Conservation (phyloP, 2,888 invertebrate genomes). For the Meiosimyza platycephala region DNA sequence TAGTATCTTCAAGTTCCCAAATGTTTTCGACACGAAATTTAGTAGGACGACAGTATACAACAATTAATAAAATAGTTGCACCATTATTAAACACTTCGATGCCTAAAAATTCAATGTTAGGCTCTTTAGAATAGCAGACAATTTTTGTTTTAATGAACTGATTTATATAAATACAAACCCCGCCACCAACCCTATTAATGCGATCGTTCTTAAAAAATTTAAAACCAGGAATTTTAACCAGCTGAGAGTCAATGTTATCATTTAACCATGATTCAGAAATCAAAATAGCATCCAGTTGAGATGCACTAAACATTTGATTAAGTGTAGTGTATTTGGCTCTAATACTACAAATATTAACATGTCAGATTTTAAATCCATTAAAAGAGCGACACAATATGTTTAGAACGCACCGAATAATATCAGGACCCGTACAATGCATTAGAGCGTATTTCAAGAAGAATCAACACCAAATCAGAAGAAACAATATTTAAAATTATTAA, state of each 20-base stretch:
- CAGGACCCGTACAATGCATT: too few relatives aligned
- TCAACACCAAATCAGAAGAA: not conserved
- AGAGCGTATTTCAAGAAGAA: too few relatives aligned
- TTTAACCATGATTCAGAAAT: not conserved
- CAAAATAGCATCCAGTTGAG: not conserved
- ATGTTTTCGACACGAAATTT: too few relatives aligned
- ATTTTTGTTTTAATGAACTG: not conserved
- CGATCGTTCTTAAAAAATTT: not conserved
- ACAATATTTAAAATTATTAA: too few relatives aligned
- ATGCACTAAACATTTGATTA: not conserved
- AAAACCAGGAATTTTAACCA: not conserved
- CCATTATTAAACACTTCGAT: too few relatives aligned
- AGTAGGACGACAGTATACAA: too few relatives aligned
- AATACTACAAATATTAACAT: not conserved
- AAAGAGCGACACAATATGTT: not conserved
- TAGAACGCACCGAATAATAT: not conserved
- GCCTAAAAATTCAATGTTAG: not conserved
- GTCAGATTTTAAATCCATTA: not conserved
- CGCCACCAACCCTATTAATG: not conserved
- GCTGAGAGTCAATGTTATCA: not conserved
- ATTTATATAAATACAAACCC: not conserved
- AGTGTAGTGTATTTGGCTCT: not conserved
- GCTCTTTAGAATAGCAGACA: not conserved
- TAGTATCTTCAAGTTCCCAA: not conserved
- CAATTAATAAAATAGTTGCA: too few relatives aligned